Base-by-base conservation (phyloP, 2,888 invertebrate genomes). In the Mimachlamys varia region DNA sequence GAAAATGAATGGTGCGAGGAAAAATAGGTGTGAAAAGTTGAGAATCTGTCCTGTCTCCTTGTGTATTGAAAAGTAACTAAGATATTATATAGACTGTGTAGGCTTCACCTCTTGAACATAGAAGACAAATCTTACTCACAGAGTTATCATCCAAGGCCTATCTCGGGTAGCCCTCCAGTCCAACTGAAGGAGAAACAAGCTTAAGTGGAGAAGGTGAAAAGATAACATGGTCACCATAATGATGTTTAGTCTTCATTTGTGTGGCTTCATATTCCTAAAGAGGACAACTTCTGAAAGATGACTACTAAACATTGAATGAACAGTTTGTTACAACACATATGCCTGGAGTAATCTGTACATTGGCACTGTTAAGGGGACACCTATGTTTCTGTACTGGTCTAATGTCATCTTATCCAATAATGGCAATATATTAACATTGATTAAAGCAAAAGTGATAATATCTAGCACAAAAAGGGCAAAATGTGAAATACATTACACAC, bases 1-100 rank as follows among this genome's bases (percentile, higher is more conserved):
- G 97, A 97, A 93, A 97, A 97, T 92, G 97, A 97, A 91, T 97
- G 97, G 97, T 97, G 97, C 94, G 97, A 97, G 94, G 97, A 97
- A 93, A 97, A 96, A 93, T 96, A 94, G 76, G 58, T 15, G 88
- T 58, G n/a, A 3, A 58, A n/a, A 22, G 27, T n/a, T 76, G 76
- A 27, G 22, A 76, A 33, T 76, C 27, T 76, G 33, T 33, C 76
- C 76, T 27, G 76, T 76, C 22, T 76, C 76, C 76, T 27, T 33
- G 76, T 33, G 76, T 76, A 76, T 76, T 76, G 12, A 76, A 76
- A 76, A 76, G 33, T 33, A 27, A 76, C 76, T 76, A 17, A 76
- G 76, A 76, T 76, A 33, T 76, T 76, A 22, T 76, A 76, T 76
- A 27, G 27, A 33, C 76, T 76, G 76, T 4, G 10, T 76, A 76